phyloP scores from a whole-genome alignment of 2,113 vertebrate species.

The Oreochromis tanganicae region DNA sequence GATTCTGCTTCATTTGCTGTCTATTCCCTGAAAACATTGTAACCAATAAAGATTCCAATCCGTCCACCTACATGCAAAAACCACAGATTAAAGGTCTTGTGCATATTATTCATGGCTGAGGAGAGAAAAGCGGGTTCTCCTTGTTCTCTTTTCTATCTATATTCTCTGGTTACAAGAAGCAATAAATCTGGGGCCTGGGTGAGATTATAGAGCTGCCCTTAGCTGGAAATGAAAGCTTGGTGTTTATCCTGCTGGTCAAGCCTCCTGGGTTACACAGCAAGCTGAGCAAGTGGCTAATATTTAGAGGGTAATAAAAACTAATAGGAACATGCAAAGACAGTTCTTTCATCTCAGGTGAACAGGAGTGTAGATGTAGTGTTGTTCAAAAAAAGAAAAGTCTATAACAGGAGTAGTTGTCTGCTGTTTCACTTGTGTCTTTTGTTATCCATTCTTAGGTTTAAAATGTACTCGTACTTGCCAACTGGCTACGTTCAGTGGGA shows the following conservation, averaged over 20 bases:
- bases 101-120: slow-evolving; percentile 13
- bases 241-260: slow-evolving; percentile 30
- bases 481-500: neutral
- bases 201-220: slow-evolving; percentile 48
- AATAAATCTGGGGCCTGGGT: slow-evolving; percentile 32
- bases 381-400: neutral
- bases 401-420: neutral
- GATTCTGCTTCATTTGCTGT: neutral
- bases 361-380: neutral
- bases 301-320: slow-evolving; percentile 40
- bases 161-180: slow-evolving; percentile 23
- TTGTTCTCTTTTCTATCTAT: slow-evolving; percentile 1
- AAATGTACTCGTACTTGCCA: neutral
- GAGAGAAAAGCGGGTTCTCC: neutral
- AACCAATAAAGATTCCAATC: slow-evolving; percentile 9
- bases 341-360: neutral
- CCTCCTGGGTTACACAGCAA: slow-evolving; percentile 6
- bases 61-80: neutral
- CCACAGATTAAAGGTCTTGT: slow-evolving; percentile 14
- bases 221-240: slow-evolving; percentile 43
- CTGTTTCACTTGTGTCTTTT: neutral
- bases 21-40: neutral
- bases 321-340: neutral
- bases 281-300: slow-evolving; percentile 11
- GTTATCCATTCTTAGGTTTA: neutral